These are phyloP conservation scores for Trachelus troglodyta DNA, from an alignment of 2,888 invertebrate genomes.

Conservation along the genomic window DNA sequence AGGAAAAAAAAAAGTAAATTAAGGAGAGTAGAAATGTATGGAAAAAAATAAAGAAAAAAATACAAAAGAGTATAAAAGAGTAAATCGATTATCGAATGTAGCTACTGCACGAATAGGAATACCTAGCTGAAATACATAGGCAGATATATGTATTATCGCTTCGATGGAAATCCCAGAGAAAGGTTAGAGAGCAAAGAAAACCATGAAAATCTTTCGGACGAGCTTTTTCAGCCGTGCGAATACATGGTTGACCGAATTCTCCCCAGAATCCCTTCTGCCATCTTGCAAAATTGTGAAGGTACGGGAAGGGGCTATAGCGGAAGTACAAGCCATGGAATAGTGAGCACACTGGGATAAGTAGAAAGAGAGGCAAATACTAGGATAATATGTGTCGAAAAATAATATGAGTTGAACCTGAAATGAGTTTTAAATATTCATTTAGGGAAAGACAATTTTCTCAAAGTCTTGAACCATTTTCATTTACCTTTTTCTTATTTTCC, in stretches of 20 bases:
- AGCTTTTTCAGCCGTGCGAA: background rate
- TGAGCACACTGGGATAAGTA: background rate
- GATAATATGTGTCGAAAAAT: background rate
- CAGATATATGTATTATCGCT: background rate
- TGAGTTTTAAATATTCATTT: background rate
- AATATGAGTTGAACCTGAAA: background rate
- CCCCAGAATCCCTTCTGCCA: background rate
- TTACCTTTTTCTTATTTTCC: constrained; percentile 4
- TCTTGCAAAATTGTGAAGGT: background rate
- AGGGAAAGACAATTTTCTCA: background rate
- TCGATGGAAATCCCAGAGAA: background rate
- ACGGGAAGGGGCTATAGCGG: background rate
- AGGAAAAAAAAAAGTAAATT: background rate
- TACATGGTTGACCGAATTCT: background rate
- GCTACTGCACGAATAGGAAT: background rate
- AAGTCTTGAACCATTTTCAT: background rate
- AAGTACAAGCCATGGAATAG: background rate
- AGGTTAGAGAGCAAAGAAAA: background rate
- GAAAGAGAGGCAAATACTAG: background rate
- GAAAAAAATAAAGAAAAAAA: background rate
- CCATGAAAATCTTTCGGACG: background rate
- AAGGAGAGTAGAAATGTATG: background rate
- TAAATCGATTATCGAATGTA: background rate
- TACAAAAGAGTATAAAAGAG: background rate
- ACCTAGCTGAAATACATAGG: background rate